phyloP scores from a whole-genome alignment of 2,113 vertebrate species.

The Cephalopholis sonnerati region DNA sequence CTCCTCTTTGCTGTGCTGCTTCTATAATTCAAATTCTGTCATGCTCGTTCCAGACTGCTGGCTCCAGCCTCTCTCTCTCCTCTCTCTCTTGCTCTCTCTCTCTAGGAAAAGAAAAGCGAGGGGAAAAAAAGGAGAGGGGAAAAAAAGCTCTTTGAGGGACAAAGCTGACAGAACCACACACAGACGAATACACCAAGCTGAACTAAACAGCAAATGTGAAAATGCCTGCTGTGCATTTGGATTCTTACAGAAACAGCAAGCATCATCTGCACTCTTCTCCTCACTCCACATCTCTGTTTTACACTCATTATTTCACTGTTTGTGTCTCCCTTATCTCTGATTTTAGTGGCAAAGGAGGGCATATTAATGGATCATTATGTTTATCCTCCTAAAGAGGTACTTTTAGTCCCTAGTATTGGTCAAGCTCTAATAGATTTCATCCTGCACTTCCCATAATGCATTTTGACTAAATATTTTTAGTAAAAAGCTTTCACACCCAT shows the following conservation, averaged over 20 bases:
- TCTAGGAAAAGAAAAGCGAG: conserved; percentile 88
- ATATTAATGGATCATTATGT: conserved; percentile 12
- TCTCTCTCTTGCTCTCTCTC: conserved; percentile 81
- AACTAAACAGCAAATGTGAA: conserved; percentile 70
- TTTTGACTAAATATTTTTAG: background rate
- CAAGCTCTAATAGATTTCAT: background rate
- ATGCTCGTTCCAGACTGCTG: conserved; percentile 98
- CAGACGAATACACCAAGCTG: conserved; percentile 62
- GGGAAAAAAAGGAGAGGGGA: conserved; percentile 34
- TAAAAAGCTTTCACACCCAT: background rate
- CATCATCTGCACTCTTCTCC: conserved; percentile 29
- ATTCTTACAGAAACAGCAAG: conserved; percentile 56
- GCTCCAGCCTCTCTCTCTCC: conserved; percentile 89
- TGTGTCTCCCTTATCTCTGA: background rate
- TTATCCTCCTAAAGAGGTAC: background rate
- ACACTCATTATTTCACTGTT: conserved; percentile 28
- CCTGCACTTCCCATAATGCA: background rate
- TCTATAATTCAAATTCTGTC: conserved; percentile 93
- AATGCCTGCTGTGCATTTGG: conserved; percentile 59
- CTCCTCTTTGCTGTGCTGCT: conserved; percentile 78
- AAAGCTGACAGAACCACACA: conserved; percentile 85
- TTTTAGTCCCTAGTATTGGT: background rate
- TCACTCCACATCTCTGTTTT: conserved; percentile 10
- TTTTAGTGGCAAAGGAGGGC: conserved; percentile 1
- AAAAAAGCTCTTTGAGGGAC: conserved; percentile 86